Conservation (phyloP, 1,140 invertebrate genomes). For the Pentalonia nigronervosa region DNA sequence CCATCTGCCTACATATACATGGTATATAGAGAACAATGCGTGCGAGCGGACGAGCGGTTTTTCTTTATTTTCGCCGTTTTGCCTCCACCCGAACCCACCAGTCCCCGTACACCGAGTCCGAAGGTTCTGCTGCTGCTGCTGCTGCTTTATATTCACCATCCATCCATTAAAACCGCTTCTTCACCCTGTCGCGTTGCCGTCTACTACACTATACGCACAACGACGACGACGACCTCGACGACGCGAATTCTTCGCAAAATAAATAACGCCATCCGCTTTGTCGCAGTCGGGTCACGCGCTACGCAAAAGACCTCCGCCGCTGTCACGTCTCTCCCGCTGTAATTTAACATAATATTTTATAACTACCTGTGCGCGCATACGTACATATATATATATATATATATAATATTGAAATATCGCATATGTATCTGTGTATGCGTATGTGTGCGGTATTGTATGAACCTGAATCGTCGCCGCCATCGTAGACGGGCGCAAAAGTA, state of each 20-base stretch:
- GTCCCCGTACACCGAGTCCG: not conserved
- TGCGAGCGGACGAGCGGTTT: not conserved
- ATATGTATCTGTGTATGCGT: not conserved
- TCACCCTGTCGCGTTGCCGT: not conserved
- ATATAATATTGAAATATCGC: not conserved
- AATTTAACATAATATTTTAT: conserved; percentile 31
- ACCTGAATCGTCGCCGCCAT: not conserved
- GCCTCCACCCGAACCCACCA: not conserved
- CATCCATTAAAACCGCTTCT: conserved; percentile 45
- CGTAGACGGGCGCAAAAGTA: not conserved
- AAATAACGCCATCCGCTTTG: not conserved
- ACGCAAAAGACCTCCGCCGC: not conserved
- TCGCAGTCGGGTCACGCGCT: conserved; percentile 26
- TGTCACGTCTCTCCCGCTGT: not conserved
- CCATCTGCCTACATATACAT: not conserved
- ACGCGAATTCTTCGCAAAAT: conserved; percentile 22
- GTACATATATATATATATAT: not conserved
- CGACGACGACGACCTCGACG: not conserved
- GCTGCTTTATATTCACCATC: conserved; percentile 46
- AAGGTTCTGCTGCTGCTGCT: not conserved
- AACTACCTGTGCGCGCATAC: not conserved
- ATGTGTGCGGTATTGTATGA: not conserved
- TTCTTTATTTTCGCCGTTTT: conserved; percentile 9
- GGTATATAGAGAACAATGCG: conserved; percentile 2
- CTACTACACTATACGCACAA: not conserved